Conservation (phyloP, 2,888 invertebrate genomes). For the Vandiemenella viatica region DNA sequence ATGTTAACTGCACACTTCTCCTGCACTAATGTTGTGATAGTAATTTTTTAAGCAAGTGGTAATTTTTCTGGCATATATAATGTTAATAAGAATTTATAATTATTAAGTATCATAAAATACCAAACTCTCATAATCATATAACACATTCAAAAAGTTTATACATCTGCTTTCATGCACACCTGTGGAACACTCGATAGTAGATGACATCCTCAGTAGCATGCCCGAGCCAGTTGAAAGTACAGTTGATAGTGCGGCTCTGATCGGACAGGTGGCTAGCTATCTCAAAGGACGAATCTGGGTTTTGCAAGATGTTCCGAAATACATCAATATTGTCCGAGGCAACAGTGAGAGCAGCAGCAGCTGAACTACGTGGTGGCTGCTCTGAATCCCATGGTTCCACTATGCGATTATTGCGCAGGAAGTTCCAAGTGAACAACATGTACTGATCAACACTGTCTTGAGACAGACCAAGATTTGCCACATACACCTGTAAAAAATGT, state of each 20-base stretch:
- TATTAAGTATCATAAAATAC: background rate
- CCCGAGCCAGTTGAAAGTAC: slow-evolving; percentile 89
- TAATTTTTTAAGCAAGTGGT: too few species aligned
- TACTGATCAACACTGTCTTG: slow-evolving; percentile 72
- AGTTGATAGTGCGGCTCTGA: slow-evolving; percentile 86
- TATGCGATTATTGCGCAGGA: slow-evolving; percentile 70
- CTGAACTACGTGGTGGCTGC: slow-evolving; percentile 76
- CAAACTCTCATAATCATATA: background rate
- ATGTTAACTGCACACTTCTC: too few species aligned
- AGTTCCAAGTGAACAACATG: slow-evolving; percentile 74
- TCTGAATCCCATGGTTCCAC: slow-evolving; percentile 65
- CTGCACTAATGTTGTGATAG: too few species aligned
- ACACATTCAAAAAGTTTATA: background rate
- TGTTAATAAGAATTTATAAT: too few species aligned
- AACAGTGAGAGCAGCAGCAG: slow-evolving; percentile 83
- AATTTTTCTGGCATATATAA: too few species aligned
- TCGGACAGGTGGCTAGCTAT: slow-evolving; percentile 89
- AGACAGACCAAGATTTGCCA: slow-evolving; percentile 72
- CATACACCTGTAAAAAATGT: slow-evolving; percentile 37
- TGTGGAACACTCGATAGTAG: slow-evolving; percentile 57
- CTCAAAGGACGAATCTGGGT: slow-evolving; percentile 82
- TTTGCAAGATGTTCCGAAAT: slow-evolving; percentile 80
- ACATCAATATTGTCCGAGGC: slow-evolving; percentile 73
- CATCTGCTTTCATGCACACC: slow-evolving; percentile 20
- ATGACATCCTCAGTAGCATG: slow-evolving; percentile 54